Evolutionary conservation across 2,888 invertebrate genomes (phyloP).

Genomic region (Heliconius cydno): DNA sequence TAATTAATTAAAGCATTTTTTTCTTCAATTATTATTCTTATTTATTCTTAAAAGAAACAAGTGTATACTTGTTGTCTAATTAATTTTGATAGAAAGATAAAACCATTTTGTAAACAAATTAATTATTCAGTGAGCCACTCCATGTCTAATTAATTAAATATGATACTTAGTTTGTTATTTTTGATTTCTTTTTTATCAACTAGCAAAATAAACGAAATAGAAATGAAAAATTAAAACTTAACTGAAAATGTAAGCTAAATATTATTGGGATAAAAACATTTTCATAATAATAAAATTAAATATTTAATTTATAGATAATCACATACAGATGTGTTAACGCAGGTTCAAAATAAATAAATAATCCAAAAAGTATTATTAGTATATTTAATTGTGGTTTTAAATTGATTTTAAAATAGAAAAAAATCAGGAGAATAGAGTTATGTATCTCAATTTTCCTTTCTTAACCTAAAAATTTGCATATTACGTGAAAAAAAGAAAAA

Average conservation of each 20-base stretch:
- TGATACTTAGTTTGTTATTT: slow-evolving; percentile 4
- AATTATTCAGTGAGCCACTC: slow-evolving; percentile 7
- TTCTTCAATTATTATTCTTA: not conserved
- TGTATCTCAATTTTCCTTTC: not conserved
- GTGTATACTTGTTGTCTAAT: not conserved
- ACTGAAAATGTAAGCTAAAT: too few species aligned
- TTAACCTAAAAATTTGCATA: not conserved
- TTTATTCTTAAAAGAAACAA: slow-evolving; percentile 10
- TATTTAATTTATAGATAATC: not conserved
- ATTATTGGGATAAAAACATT: too few species aligned
- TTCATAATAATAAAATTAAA: too few species aligned
- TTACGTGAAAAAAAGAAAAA: not conserved
- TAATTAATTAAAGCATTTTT: not conserved
- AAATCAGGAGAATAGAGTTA: too few species aligned
- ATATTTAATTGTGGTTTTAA: too few species aligned
- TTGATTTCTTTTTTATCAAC: not conserved
- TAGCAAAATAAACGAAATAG: too few species aligned
- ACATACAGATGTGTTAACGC: not conserved
- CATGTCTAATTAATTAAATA: not conserved
- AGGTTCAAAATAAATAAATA: not conserved
- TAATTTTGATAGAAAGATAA: slow-evolving; percentile 8
- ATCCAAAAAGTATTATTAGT: too few species aligned
- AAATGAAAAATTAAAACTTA: too few species aligned
- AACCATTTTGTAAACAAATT: not conserved
- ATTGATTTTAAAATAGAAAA: too few species aligned